phyloP scores from a whole-genome alignment of 1,140 invertebrate genomes.

The Globodera ellingtonae region DNA sequence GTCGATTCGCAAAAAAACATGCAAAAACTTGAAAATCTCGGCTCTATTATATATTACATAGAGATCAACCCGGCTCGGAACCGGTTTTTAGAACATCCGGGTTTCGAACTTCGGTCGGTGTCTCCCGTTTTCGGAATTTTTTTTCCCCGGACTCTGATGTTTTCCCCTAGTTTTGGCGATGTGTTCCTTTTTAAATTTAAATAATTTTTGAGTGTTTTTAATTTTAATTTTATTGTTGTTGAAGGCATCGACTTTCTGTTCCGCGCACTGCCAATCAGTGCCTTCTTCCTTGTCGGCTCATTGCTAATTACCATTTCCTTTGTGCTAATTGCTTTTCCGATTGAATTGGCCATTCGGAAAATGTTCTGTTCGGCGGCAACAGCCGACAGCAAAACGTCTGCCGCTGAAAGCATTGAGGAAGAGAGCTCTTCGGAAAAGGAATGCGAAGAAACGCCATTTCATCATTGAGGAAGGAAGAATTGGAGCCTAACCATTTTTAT shows the following conservation, averaged over 20 bases:
- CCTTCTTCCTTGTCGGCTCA: slow-evolving; percentile 52
- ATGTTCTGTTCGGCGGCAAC: neutral
- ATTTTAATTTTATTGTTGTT: slow-evolving; percentile 33
- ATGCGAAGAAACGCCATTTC: neutral
- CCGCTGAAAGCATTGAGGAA: neutral
- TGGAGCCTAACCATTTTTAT: too few relatives aligned
- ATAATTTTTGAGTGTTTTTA: neutral
- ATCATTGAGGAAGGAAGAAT: too few relatives aligned
- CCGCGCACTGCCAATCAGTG: slow-evolving; percentile 42
- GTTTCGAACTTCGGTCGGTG: neutral
- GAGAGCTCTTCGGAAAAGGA: neutral
- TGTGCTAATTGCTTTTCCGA: slow-evolving; percentile 52
- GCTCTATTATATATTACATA: too few relatives aligned
- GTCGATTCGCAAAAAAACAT: too few relatives aligned
- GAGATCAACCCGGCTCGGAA: too few relatives aligned
- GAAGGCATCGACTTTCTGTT: slow-evolving; percentile 57
- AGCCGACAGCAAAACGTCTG: neutral
- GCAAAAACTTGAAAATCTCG: too few relatives aligned
- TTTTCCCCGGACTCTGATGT: neutral
- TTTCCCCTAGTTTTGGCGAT: too few relatives aligned
- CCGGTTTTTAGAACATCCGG: too few relatives aligned
- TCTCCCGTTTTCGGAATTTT: neutral
- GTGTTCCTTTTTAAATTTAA: too few relatives aligned
- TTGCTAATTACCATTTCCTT: slow-evolving; percentile 56
- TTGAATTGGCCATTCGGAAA: slow-evolving; percentile 10